Conservation (phyloP, 2,113 vertebrate genomes). For the Cyanoderma ruficeps region DNA sequence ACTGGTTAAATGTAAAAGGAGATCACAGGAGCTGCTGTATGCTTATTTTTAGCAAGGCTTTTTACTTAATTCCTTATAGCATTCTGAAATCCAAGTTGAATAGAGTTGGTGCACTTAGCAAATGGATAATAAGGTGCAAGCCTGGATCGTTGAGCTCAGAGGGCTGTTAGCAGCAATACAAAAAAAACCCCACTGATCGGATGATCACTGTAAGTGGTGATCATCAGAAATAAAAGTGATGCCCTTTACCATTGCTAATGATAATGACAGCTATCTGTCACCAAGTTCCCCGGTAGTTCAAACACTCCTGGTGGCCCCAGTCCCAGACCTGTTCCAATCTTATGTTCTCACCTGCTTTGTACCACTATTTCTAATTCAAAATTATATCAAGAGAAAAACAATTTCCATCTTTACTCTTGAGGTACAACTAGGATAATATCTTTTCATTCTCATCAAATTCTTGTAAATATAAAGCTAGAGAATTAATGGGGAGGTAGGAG, state of each 20-base stretch:
- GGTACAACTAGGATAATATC: background rate
- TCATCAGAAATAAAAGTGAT: background rate
- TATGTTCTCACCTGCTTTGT: background rate
- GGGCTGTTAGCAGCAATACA: background rate
- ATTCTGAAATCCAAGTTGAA: background rate
- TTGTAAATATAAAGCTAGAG: background rate
- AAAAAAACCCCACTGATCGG: background rate
- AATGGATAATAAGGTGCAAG: background rate
- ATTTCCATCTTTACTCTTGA: background rate
- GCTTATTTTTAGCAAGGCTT: background rate
- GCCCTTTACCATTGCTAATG: background rate
- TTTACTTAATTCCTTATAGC: background rate
- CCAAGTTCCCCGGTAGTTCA: background rate
- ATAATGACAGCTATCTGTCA: background rate
- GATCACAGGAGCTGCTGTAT: background rate
- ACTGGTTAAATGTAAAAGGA: background rate
- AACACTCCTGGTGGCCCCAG: accelerated
- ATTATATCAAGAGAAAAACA: background rate
- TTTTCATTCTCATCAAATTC: background rate
- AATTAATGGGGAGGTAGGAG: background rate
- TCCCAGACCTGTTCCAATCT: background rate
- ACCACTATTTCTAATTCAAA: background rate
- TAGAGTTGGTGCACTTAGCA: background rate
- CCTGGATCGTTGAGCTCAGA: background rate
- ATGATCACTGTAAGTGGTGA: background rate